These are phyloP conservation scores for Triplophysa siluroides DNA, from an alignment of 2,113 vertebrate species.

Conservation along the genomic window DNA sequence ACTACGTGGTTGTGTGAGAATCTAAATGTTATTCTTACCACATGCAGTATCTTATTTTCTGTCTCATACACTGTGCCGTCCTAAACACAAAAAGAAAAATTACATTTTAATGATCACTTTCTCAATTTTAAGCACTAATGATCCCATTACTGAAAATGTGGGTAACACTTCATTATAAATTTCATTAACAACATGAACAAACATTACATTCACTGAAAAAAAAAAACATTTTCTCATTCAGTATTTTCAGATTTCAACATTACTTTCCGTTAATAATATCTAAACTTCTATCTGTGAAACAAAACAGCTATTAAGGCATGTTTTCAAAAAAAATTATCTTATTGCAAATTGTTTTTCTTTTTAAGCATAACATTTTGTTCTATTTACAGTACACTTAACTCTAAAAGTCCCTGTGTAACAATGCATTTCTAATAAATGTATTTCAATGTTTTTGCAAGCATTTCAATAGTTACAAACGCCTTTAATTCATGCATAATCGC, in stretches of 20 bases:
- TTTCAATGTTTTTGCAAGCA: background rate
- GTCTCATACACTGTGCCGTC: conserved; percentile 83
- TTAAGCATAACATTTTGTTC: background rate
- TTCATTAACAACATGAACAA: background rate
- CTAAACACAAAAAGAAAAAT: conserved; percentile 64
- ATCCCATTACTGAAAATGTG: background rate
- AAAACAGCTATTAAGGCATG: no score
- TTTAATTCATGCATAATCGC: no score
- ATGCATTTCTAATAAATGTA: no score
- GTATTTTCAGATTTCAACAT: background rate
- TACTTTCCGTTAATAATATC: background rate
- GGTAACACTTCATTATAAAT: background rate
- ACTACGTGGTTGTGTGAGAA: conserved; percentile 19
- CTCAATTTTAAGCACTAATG: background rate
- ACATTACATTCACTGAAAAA: background rate
- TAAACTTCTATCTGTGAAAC: no score
- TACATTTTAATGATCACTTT: background rate
- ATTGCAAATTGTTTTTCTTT: no score
- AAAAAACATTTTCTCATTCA: background rate
- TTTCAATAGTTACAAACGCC: background rate
- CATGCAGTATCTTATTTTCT: conserved; percentile 83
- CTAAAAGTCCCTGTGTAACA: no score
- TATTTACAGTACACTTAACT: no score
- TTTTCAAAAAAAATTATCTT: no score
- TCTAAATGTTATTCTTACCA: conserved; percentile 75